Evolutionary conservation across 2,797 vertebrate genomes (phyloP), one percentile per base, ranked within the genome.

Genomic region (Karalla daura): DNA sequence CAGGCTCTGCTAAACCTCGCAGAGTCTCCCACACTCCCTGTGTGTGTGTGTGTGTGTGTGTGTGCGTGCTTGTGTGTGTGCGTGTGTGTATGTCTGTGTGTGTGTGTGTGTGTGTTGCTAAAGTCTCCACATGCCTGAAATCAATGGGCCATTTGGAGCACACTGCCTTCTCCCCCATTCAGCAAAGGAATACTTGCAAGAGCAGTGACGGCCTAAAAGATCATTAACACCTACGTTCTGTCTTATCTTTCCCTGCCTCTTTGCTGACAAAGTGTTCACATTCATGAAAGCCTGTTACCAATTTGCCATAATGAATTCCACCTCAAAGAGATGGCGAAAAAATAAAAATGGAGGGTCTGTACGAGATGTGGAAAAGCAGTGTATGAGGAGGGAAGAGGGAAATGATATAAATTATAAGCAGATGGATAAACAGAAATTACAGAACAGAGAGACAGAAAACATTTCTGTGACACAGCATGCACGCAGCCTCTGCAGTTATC

Each of bases 61-160:
- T 33, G 53, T 36, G 14, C 40, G 23, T 3, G 41, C 45, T 44
- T 47, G 55, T 36, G 47, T 41, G 30, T 20, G 33, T 20, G 25
- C 10, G 11, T 24, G 36, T 23, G 37, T 2, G 5, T 18, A 24
- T n/a, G 21, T 37, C 27, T 3, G 2, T 50, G 44, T 63, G 45
- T 64, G 18, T 32, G 52, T 28, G n/a, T 44, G 27, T 2, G 35
- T 47, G 49, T 64, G 46, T 62, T 68, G 61, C 27, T 69, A 40
- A 75, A 81, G 50, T 51, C 73, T 81, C 69, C 70, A 78, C 56
- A 78, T 15, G 60, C 55, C 64, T 70, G 60, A 87, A 91, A 91
- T 89, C 87, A 85, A 90, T 89, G 80, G 73, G 50, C 66, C 80
- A 78, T 88, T 87, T 64, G 74, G 56, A 80, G 71, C 64, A 80